Base-by-base conservation (phyloP, 2,113 vertebrate species). In the Ranitomeya variabilis region DNA sequence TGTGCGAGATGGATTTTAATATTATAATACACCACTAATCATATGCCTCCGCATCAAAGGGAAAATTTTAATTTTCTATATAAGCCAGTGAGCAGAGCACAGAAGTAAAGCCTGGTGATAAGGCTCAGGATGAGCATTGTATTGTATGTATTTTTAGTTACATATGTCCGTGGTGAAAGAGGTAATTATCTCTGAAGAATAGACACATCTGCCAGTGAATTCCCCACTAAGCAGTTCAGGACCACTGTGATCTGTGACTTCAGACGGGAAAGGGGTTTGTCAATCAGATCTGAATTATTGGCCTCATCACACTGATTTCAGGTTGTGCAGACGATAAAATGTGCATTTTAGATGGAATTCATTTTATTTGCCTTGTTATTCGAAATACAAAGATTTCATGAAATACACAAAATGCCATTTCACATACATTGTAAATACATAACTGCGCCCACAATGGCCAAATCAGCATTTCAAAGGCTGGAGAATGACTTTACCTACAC, bases 71-170 rank as follows among this genome's bases (percentile, higher is more conserved):
- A 86, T 80, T 52, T 79, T 67, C 51, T 31, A 11, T 86, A 86
- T 78, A 86, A 66, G 57, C 57, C 73, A 62, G 59, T 14, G 55
- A 86, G 77, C 26, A 54, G 74, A 66, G 64, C 57, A 79, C 59
- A 79, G 66, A 79, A 66, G 85, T 78, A 79, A 71, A 59, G 51
- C 77, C 67, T 66, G 26, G 67, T 57, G 59, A 86, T 52, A 21
- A 80, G 76, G 78, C 86, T 80, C 26, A 80, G 67, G 62, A 80
- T 54, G 21, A 87, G 73, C 60, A 80, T 87, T 87, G 52, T 73
- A 88, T 59, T 62, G 52, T 74, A 62, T 62, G 67, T 82, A 87
- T 81, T 87, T 87, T 87, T 80, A 87, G 86, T 60, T 88, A 60
- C 80, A 74, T 60, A 69, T 82, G 54, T 51, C 31, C 57, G 23